phyloP scores from a whole-genome alignment of 1,140 invertebrate genomes.

The Zaprionus inermis region DNA sequence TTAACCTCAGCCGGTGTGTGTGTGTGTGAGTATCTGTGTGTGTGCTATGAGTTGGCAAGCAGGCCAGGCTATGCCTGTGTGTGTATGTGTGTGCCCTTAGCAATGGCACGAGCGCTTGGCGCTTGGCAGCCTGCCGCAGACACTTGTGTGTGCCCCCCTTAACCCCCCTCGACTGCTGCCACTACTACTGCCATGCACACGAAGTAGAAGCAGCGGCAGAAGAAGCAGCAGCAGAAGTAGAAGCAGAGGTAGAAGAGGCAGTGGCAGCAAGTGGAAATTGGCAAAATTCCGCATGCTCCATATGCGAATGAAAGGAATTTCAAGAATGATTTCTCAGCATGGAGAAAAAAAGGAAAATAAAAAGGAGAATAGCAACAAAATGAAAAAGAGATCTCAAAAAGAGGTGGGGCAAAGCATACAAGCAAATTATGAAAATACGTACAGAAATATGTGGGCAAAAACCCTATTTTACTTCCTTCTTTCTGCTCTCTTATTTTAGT shows the following conservation, averaged over 20 bases:
- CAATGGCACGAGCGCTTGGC: constrained; percentile 14
- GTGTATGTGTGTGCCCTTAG: constrained; percentile 12
- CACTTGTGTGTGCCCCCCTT: background rate
- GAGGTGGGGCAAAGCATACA: too few relatives aligned
- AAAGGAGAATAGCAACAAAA: background rate
- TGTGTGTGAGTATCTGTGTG: constrained; percentile 14
- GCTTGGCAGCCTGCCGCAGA: constrained; percentile 18
- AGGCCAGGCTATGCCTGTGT: constrained; percentile 6
- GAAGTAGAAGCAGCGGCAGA: background rate
- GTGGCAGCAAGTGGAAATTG: constrained; percentile 39
- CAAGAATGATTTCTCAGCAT: constrained; percentile 30
- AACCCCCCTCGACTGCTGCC: background rate
- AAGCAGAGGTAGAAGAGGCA: background rate
- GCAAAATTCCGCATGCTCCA: constrained; percentile 45
- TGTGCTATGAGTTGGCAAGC: constrained; percentile 46
- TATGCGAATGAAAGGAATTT: constrained; percentile 47
- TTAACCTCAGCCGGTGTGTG: constrained; percentile 44
- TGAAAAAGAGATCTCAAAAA: background rate
- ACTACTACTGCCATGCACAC: background rate
- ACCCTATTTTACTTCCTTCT: background rate
- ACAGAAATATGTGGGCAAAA: background rate
- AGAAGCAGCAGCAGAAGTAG: background rate
- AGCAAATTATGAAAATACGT: too few relatives aligned
- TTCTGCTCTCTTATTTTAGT: too few relatives aligned
- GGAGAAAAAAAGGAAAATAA: background rate